These are phyloP conservation scores for Lithobates sylvaticus DNA, from an alignment of 2,797 vertebrate species.

Conservation along the genomic window DNA sequence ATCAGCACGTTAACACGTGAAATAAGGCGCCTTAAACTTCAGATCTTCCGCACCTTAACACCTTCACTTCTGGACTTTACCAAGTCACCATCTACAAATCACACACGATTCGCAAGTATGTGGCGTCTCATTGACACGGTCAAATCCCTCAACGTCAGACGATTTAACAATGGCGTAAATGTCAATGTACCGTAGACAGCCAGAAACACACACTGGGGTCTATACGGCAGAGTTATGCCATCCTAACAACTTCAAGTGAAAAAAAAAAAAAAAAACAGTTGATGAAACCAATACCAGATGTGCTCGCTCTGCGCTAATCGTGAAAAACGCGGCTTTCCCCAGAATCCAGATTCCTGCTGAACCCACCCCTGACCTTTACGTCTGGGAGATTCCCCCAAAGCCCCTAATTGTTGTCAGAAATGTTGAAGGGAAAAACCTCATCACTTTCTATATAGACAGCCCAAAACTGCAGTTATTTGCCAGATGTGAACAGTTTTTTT, in stretches of 20 bases:
- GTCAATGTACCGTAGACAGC: background rate
- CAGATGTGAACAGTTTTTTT: conserved; percentile 35
- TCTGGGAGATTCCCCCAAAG: conserved; percentile 60
- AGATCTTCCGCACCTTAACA: too few relatives aligned
- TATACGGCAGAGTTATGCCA: conserved; percentile 2
- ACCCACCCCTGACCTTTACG: conserved; percentile 44
- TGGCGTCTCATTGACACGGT: too few relatives aligned
- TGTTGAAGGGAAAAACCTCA: conserved; percentile 31
- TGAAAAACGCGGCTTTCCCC: conserved; percentile 39
- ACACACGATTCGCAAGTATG: too few relatives aligned
- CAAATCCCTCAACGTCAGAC: too few relatives aligned
- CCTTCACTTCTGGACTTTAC: too few relatives aligned
- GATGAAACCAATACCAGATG: conserved; percentile 44
- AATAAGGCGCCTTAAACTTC: too few relatives aligned
- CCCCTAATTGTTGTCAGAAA: conserved; percentile 60
- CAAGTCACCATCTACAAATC: too few relatives aligned
- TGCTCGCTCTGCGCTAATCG: conserved; percentile 11
- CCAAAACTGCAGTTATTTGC: conserved; percentile 7
- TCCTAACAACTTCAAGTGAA: conserved; percentile 16
- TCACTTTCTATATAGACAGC: conserved; percentile 49
- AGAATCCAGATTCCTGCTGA: conserved; percentile 40
- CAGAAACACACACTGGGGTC: background rate
- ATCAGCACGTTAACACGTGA: too few relatives aligned
- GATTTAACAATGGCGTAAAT: background rate
- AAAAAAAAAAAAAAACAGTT: conserved; percentile 3